Base-by-base conservation (phyloP, 2,888 invertebrate genomes). In the Polydrusus tereticollis region DNA sequence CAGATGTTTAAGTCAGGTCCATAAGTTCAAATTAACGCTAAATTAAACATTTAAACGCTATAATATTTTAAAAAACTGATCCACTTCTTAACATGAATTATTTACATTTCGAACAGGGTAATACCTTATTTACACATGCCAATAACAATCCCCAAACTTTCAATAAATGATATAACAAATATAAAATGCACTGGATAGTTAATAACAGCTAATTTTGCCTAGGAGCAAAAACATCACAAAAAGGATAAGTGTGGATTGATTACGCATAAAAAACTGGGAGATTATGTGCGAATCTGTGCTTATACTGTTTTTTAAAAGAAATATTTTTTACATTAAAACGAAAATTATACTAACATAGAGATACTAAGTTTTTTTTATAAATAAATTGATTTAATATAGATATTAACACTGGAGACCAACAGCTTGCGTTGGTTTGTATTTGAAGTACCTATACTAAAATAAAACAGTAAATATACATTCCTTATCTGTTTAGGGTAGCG, bases 121-220 rank as follows among this genome's bases (percentile, higher is more conserved):
- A 21, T 47, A 57, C 47, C 57, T 63, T 68, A 72, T 67, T 43
- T 72, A 71, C 67, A 72, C 43, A 64, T 41, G 23, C 21, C 33
- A 21, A 29, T 62, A 72, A 72, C 67, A 62, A 67, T 55, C 45
- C 45, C 23, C n/a, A 36, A 59, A 47, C 65, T 59, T 58, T 58
- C 47, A 36, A 57, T 63, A 63, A 68, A 68, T 63, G 18, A 58
- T 67, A 45, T 68, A 67, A 58, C 60, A 62, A 63, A 67, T 67
- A 55, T 36, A 65, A 67, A 66, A 68, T 58, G 57, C 67, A 72
- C 36, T 16, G 23, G 63, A 43, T 21, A 38, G 4, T 18, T 59
- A 23, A 41, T 23, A 62, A 45, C 14, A 36, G 20, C 33, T 36
- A 58, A 1, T 16, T 55, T 55, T 12, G 2, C 14, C 29, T 41